A percentile compares a stretch with the other conserved stretches of the same genome.
Conservation (phyloP, 2,113 vertebrate species). For the Delphinapterus leucas region DNA sequence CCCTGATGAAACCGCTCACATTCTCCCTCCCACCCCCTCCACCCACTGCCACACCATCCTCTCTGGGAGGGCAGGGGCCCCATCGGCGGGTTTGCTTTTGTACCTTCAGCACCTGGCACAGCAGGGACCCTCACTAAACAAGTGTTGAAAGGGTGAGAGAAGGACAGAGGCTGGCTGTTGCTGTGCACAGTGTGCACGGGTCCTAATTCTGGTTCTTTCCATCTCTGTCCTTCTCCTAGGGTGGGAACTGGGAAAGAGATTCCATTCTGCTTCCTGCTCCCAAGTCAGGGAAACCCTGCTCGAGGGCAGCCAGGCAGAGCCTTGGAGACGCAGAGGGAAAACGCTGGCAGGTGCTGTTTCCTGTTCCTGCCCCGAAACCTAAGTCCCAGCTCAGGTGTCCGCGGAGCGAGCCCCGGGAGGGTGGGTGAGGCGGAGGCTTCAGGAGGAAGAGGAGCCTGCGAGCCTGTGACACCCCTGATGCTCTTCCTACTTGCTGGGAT, state of each 20-base stretch:
- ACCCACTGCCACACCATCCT: accelerated
- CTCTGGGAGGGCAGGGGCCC: neutral
- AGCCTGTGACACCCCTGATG: neutral
- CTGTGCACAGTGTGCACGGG: accelerated
- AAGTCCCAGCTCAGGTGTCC: neutral
- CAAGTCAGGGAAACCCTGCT: neutral
- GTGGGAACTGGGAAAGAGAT: neutral
- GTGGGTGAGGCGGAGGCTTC: neutral
- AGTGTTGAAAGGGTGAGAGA: neutral
- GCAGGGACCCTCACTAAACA: accelerated
- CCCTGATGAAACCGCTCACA: neutral
- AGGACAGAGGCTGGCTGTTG: accelerated
- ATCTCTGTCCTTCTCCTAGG: neutral
- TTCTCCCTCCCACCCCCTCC: too few species aligned
- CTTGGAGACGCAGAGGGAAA: neutral
- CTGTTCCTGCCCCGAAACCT: neutral
- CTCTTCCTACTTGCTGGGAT: neutral
- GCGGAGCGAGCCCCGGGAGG: neutral
- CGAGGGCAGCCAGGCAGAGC: neutral
- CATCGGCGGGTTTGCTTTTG: neutral
- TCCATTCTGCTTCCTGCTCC: neutral
- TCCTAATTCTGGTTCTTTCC: neutral
- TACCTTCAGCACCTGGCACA: neutral
- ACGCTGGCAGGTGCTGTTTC: neutral
- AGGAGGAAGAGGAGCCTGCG: neutral